Base-by-base conservation (phyloP, 2,113 vertebrate species). In the Xyliphius kryptos region DNA sequence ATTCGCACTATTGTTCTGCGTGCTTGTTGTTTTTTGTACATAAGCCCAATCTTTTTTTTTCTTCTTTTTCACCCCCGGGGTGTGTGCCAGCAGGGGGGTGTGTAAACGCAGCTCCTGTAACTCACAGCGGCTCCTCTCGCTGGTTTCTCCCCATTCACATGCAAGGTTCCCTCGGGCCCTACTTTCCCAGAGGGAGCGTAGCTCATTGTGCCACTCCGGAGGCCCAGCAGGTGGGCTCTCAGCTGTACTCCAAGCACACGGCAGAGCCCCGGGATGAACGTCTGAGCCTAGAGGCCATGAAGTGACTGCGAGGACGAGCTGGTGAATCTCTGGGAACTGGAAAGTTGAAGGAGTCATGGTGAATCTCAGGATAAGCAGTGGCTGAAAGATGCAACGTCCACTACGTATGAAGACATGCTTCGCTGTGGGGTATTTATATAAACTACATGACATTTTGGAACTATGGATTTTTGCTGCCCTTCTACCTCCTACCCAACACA, bases 91-190 rank as follows among this genome's bases (percentile, higher is more conserved):
- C 38, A 41, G 37, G 64, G 46, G 54, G 20, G 52, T n/a, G 44
- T 54, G 46, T 69, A 74, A 79, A 70, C 79, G 63, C 66, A 56
- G 59, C 63, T 19, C 22, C 51, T 54, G 51, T 46, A 65, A 56
- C 63, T 66, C 47, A 46, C 20, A 44, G 21, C 49, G 65, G 65
- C 65, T 53, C 56, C 56, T 67, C 13, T 67, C 21, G 2, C 40
- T 52, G 15, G 8, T 38, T 56, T 68, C 54, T 50, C 21, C 46
- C 48, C 71, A 47, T 68, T 65, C 61, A 69, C 20, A 5, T 14
- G 15, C 46, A 14, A n/a, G 61, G 9, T 2, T 56, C 16, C 63
- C 13, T 12, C 1, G 22, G 47, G 22, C 65, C 32, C 56, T 37
- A 41, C 56, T 37, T 51, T 59, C 48, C 56, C 65, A 67, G 65